Evolutionary conservation across 2,888 invertebrate species (phyloP).

Genomic region (Tiphia femorata): DNA sequence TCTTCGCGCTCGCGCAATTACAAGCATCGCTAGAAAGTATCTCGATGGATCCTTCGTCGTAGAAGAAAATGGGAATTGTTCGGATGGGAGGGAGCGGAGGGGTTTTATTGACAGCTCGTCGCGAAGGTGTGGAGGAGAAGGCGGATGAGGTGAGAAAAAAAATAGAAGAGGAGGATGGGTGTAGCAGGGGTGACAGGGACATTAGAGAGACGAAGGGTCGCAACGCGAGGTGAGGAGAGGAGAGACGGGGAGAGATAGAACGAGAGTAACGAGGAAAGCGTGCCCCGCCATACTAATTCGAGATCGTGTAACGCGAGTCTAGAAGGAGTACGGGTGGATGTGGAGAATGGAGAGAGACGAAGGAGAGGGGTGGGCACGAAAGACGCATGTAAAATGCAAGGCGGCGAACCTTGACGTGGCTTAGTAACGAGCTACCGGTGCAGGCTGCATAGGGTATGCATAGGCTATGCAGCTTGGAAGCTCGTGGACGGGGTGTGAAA

Average conservation of each 20-base stretch:
- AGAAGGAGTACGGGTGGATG: conserved; percentile 40
- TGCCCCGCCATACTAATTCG: conserved; percentile 46
- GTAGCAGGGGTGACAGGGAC: neutral
- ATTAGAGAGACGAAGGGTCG: neutral
- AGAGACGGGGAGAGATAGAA: neutral
- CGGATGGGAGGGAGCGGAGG: conserved; percentile 24
- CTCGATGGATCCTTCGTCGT: too few relatives aligned
- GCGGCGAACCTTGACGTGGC: conserved; percentile 45
- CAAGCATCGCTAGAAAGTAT: too few relatives aligned
- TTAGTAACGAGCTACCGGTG: conserved; percentile 41
- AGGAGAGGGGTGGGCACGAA: neutral
- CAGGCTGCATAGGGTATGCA: conserved; percentile 45
- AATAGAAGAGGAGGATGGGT: neutral
- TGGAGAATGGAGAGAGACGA: neutral
- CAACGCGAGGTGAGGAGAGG: neutral
- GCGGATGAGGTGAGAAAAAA: conserved; percentile 40
- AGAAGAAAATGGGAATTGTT: conserved; percentile 30
- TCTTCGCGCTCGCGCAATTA: too few relatives aligned
- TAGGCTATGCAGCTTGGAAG: conserved; percentile 29
- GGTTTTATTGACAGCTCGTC: conserved; percentile 46
- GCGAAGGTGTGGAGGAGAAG: too few relatives aligned
- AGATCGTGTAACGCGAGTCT: conserved; percentile 44
- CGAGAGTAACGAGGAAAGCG: conserved; percentile 27
- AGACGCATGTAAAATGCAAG: conserved; percentile 52
- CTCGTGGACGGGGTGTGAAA: conserved; percentile 38